Evolutionary conservation across 2,113 vertebrate genomes (phyloP).

Genomic region (Eudorcas thomsonii): DNA sequence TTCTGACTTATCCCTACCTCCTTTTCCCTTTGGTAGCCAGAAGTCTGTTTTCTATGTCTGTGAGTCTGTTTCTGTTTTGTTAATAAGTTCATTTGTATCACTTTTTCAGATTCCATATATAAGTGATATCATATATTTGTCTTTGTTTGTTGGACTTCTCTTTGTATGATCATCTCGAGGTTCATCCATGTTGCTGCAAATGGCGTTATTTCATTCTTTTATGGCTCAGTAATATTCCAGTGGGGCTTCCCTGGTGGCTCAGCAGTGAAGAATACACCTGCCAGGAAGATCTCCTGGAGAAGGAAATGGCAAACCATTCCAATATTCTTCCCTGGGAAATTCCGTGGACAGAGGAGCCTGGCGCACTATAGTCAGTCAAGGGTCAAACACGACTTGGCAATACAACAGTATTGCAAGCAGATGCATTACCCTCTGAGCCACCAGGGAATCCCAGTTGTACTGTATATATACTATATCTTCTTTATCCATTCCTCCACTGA

Average conservation of each 20-base stretch:
- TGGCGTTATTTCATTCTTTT: not conserved
- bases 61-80: not conserved
- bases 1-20: not conserved
- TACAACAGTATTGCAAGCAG: not conserved
- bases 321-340: not conserved
- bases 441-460: not conserved
- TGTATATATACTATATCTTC: not conserved
- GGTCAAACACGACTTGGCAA: not conserved
- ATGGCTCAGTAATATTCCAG: not conserved
- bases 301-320: not conserved
- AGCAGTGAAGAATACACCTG: not conserved
- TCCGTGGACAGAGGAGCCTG: not conserved
- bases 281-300: not conserved
- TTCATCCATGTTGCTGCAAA: not conserved
- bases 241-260: not conserved
- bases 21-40: not conserved
- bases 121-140: not conserved
- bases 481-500: not conserved
- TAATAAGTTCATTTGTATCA: not conserved
- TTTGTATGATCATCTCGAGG: not conserved
- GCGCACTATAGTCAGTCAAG: not conserved
- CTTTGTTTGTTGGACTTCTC: not conserved
- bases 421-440: not conserved
- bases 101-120: not conserved
- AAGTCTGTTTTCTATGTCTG: not conserved